phyloP scores from a whole-genome alignment of 1,140 invertebrate species.

The Drosophila punjabiensis region DNA sequence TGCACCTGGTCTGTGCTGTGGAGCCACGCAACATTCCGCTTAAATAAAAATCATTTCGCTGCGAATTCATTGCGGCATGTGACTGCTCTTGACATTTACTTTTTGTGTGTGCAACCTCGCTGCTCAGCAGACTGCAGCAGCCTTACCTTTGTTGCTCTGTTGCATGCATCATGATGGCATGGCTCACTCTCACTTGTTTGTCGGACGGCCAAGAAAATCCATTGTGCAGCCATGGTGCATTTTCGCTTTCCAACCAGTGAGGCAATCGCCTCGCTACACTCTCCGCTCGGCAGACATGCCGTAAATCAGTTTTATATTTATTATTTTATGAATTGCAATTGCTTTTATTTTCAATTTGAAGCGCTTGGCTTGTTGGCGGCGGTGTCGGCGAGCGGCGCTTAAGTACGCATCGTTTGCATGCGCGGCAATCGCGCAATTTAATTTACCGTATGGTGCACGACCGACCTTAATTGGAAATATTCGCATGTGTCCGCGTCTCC shows the following conservation, averaged over 20 bases:
- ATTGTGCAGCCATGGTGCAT: constrained; percentile 54
- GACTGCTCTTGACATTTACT: constrained; percentile 69
- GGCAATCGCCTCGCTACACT: constrained; percentile 12
- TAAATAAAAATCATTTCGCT: constrained; percentile 76
- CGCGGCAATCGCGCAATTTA: constrained; percentile 68
- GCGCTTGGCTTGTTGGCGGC: constrained; percentile 31
- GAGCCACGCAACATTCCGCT: constrained; percentile 52
- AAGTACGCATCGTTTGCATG: constrained; percentile 75
- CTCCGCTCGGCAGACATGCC: constrained; percentile 51
- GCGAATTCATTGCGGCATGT: constrained; percentile 69
- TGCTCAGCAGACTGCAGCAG: neutral
- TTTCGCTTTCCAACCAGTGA: constrained; percentile 59
- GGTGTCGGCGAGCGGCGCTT: constrained; percentile 52
- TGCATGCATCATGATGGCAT: constrained; percentile 22
- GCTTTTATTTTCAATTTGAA: constrained; percentile 67
- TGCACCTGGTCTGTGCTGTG: constrained; percentile 8
- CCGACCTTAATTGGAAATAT: constrained; percentile 56
- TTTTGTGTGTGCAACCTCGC: constrained; percentile 34
- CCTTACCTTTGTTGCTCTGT: constrained; percentile 16
- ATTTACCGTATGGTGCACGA: constrained; percentile 68
- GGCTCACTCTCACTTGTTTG: constrained; percentile 59
- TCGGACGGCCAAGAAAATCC: constrained; percentile 52
- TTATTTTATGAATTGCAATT: constrained; percentile 82
- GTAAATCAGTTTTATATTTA: constrained; percentile 84
- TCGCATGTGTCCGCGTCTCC: constrained; percentile 25